Evolutionary conservation across 1,140 invertebrate species (phyloP).

Genomic region (Sinonovacula constricta): DNA sequence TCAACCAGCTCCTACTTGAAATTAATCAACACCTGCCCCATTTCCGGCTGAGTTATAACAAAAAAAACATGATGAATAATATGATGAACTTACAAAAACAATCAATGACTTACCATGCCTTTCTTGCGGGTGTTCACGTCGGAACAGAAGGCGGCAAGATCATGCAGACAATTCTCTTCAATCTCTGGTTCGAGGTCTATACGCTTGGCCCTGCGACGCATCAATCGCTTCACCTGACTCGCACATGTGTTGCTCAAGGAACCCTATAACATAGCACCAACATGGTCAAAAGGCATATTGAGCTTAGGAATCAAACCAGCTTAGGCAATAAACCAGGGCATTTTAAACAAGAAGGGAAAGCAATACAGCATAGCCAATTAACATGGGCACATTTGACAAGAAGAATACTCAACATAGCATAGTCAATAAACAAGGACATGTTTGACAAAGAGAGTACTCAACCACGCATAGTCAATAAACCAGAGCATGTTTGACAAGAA

Average conservation of each 20-base stretch:
- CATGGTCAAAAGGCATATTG: not conserved
- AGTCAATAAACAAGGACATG: too few relatives aligned
- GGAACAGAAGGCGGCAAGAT: conserved; percentile 90
- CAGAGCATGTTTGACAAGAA: too few relatives aligned
- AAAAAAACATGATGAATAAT: too few relatives aligned
- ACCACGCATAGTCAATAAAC: too few relatives aligned
- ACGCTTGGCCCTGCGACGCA: conserved; percentile 93
- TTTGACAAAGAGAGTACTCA: too few relatives aligned
- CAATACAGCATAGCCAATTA: not conserved
- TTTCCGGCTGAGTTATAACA: too few relatives aligned
- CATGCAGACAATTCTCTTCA: conserved; percentile 92
- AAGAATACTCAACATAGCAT: too few relatives aligned
- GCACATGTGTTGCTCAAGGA: conserved; percentile 56
- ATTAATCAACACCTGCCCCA: too few relatives aligned
- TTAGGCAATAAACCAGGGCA: not conserved
- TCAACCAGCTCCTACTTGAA: too few relatives aligned
- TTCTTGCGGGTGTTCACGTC: conserved; percentile 84
- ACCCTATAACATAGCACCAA: conserved; percentile 49
- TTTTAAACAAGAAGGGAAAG: not conserved
- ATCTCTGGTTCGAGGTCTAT: conserved; percentile 97
- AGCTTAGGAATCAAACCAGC: conserved; percentile 22
- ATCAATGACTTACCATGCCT: conserved; percentile 83
- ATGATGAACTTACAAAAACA: too few relatives aligned
- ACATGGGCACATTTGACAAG: too few relatives aligned
- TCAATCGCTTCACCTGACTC: conserved; percentile 90